phyloP scores from a whole-genome alignment of 2,113 vertebrate species.

The Silurus asotus region DNA sequence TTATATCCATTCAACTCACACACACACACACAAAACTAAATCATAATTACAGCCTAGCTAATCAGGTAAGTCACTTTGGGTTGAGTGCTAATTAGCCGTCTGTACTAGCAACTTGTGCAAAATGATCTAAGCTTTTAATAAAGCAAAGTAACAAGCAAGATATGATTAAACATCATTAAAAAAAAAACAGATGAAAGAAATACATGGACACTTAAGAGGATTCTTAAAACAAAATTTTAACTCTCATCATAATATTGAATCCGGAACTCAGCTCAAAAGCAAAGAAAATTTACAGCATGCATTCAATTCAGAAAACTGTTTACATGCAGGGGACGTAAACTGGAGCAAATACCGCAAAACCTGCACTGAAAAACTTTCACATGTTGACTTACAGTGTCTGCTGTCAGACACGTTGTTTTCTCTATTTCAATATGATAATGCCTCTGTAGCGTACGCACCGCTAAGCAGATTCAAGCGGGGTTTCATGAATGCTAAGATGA shows the following conservation, averaged over 20 bases:
- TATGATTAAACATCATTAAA: not conserved
- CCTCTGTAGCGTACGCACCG: not conserved
- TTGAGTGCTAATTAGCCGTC: not conserved
- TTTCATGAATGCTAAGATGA: slow-evolving; percentile 24
- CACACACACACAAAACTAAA: not conserved
- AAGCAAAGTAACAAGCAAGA: not conserved
- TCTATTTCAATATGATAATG: slow-evolving; percentile 25
- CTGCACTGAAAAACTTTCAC: slow-evolving; percentile 12
- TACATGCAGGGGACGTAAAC: not conserved
- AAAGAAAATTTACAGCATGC: not conserved
- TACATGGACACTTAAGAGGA: not conserved
- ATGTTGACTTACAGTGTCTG: slow-evolving; percentile 16
- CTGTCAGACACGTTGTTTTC: slow-evolving; percentile 22
- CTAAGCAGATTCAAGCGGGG: slow-evolving; percentile 21
- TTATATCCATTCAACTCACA: not conserved
- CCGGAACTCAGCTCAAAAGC: not conserved
- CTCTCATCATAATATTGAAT: not conserved
- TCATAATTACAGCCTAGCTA: slow-evolving; percentile 26
- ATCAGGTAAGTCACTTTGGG: slow-evolving; percentile 15
- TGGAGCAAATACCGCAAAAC: not conserved
- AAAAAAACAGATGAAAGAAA: not conserved
- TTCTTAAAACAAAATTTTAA: not conserved
- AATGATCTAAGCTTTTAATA: not conserved
- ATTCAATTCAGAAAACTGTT: not conserved
- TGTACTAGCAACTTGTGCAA: not conserved